Evolutionary conservation across 2,888 invertebrate genomes (phyloP).

Genomic region (Aelia acuminata): DNA sequence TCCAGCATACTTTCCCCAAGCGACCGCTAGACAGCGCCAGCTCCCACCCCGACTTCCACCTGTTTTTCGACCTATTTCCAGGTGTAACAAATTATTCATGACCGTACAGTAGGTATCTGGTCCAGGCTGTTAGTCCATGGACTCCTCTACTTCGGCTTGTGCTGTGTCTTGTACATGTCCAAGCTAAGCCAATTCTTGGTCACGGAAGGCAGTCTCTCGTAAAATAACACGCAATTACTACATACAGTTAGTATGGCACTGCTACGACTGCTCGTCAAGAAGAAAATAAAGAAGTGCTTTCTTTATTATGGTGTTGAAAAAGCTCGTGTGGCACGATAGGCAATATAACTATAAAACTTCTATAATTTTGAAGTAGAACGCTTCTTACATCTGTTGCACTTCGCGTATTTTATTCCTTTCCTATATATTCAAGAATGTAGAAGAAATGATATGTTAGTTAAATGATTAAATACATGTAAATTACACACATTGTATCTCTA

Average conservation of each 20-base stretch:
- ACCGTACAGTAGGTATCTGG: slow-evolving; percentile 9
- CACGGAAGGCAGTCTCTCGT: neutral
- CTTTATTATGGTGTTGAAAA: neutral
- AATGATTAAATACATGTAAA: too few relatives aligned
- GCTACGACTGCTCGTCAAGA: neutral
- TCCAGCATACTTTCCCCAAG: neutral
- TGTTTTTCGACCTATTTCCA: slow-evolving; percentile 40
- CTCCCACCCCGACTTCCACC: neutral
- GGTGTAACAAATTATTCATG: slow-evolving; percentile 33
- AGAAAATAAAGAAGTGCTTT: neutral
- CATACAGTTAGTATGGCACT: neutral
- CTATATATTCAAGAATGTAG: too few relatives aligned
- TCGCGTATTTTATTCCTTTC: too few relatives aligned
- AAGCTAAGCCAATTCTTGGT: neutral
- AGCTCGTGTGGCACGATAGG: neutral
- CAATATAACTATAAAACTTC: neutral
- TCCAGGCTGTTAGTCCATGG: neutral
- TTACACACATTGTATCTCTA: too few relatives aligned
- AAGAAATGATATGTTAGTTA: too few relatives aligned
- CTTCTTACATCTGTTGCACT: too few relatives aligned
- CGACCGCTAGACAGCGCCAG: neutral
- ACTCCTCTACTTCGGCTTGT: neutral
- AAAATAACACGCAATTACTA: neutral
- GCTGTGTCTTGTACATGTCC: neutral
- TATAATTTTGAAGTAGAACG: neutral